These are phyloP conservation scores for Chaenocephalus aceratus DNA, from an alignment of 2,113 vertebrate genomes.

Conservation along the genomic window DNA sequence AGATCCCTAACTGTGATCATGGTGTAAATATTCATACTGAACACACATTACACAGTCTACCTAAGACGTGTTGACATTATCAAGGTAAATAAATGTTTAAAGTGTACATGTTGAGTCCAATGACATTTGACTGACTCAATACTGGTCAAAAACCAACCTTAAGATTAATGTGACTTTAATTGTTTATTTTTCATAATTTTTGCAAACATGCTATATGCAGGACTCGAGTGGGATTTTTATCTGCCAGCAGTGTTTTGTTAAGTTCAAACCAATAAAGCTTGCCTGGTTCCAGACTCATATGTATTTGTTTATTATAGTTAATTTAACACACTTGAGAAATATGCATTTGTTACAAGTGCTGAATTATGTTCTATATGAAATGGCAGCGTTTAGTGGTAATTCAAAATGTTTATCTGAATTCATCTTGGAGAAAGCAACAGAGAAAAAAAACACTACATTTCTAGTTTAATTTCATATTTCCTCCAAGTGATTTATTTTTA, in stretches of 20 bases:
- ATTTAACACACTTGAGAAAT: background rate
- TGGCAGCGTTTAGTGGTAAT: background rate
- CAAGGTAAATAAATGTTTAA: background rate
- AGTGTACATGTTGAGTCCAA: conserved; percentile 24
- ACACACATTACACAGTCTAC: conserved; percentile 28
- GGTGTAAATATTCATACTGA: conserved; percentile 60
- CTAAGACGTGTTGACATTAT: conserved; percentile 49
- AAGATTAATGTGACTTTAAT: conserved; percentile 13
- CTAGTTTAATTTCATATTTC: background rate
- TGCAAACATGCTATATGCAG: conserved; percentile 17
- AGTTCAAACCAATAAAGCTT: conserved; percentile 70
- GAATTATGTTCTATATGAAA: background rate
- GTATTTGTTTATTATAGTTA: background rate
- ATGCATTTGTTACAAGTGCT: background rate
- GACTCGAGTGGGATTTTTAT: conserved; percentile 27
- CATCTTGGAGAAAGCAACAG: background rate
- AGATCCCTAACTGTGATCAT: conserved; percentile 53
- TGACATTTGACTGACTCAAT: background rate
- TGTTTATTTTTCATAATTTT: conserved; percentile 21
- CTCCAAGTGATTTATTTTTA: background rate
- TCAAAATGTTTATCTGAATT: background rate
- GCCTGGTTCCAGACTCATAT: conserved; percentile 48
- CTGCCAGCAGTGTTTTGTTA: conserved; percentile 59
- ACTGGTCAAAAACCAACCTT: background rate
- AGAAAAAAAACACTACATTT: background rate